Percentiles rank a stretch among this genome's conserved stretches.
Conservation (phyloP, 2,888 invertebrate species). For the Polymixis flavicincta region DNA sequence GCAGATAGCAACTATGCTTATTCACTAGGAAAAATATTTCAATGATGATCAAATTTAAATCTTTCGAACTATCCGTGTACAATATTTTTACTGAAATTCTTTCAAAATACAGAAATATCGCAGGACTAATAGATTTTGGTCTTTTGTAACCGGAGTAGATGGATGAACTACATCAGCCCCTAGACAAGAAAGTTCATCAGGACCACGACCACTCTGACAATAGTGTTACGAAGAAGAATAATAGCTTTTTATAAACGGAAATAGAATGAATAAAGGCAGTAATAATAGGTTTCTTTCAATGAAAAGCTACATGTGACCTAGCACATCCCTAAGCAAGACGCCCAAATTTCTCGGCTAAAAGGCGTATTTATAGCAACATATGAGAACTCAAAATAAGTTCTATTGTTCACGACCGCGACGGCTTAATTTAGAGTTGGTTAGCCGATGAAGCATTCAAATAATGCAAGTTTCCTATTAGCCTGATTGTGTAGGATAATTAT, state of each 20-base stretch:
- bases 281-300: neutral
- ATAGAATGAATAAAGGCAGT: neutral
- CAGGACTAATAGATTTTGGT: no score
- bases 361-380: neutral
- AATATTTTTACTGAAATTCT: no score
- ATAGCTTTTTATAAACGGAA: neutral
- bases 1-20: neutral
- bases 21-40: neutral
- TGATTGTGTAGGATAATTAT: neutral
- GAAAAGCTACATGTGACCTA: neutral
- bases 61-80: neutral
- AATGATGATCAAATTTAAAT: neutral
- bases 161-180: no score
- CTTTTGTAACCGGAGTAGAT: no score
- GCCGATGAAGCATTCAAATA: neutral
- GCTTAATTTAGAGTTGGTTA: no score
- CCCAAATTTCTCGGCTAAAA: neutral
- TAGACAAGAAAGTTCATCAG: no score
- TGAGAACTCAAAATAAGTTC: neutral
- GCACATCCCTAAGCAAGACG: no score
- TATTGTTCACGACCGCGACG: neutral
- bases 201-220: no score
- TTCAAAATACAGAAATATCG: no score
- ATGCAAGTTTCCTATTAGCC: neutral
- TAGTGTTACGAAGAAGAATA: no score